phyloP scores from a whole-genome alignment of 92 coral and sea anemone species.

The Epizoanthus stellaris region DNA sequence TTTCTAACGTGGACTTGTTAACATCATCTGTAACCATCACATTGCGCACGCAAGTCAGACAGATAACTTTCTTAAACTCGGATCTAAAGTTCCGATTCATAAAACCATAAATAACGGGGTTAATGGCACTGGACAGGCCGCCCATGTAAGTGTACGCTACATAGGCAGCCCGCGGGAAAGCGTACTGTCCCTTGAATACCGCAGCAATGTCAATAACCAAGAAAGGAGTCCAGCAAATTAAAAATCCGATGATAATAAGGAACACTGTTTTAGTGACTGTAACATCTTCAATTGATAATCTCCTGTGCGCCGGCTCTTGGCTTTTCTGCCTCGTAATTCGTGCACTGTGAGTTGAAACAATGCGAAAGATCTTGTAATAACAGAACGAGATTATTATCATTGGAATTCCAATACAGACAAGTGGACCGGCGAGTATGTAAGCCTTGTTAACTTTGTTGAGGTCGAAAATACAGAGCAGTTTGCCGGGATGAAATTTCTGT shows the following conservation, averaged over 20 bases:
- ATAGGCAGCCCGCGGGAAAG: slow-evolving; percentile 38
- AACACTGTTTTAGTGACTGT: slow-evolving; percentile 52
- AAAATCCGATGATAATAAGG: slow-evolving; percentile 32
- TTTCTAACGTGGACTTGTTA: neutral
- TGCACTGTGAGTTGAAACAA: slow-evolving; percentile 32
- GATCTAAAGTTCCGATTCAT: slow-evolving; percentile 34
- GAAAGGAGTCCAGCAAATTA: slow-evolving; percentile 52
- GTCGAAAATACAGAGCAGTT: slow-evolving; percentile 46
- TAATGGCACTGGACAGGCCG: slow-evolving; percentile 24
- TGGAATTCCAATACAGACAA: slow-evolving; percentile 29
- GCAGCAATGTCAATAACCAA: slow-evolving; percentile 33
- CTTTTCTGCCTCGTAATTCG: neutral
- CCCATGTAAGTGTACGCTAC: slow-evolving; percentile 34
- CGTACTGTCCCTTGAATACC: slow-evolving; percentile 27
- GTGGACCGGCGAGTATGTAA: slow-evolving; percentile 26
- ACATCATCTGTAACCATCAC: neutral
- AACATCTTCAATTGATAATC: slow-evolving; percentile 32
- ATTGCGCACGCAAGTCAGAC: slow-evolving; percentile 1
- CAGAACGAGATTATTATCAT: slow-evolving; percentile 39
- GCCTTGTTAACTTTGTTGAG: slow-evolving; percentile 17
- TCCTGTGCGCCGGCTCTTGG: neutral
- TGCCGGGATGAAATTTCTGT: slow-evolving; percentile 48
- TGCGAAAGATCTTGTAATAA: slow-evolving; percentile 36
- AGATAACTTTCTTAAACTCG: neutral
- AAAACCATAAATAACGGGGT: slow-evolving; percentile 42